Evolutionary conservation across 2,888 invertebrate species (phyloP).

Genomic region (Melipona beecheii): DNA sequence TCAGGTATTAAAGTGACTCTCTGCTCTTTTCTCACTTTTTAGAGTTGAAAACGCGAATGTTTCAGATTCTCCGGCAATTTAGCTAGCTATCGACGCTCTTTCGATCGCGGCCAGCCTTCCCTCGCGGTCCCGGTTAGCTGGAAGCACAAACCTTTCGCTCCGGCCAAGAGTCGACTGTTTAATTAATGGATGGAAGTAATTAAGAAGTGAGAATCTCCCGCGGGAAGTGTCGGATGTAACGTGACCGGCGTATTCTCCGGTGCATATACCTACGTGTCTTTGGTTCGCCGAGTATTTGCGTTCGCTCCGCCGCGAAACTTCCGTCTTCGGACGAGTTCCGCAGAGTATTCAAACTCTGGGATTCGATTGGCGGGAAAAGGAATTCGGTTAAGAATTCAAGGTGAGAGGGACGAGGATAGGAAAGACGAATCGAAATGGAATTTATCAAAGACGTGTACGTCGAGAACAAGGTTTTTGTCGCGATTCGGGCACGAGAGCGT

Average conservation of each 20-base stretch:
- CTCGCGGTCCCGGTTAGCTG: not conserved
- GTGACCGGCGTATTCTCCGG: slow-evolving; percentile 9
- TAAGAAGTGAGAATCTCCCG: slow-evolving; percentile 58
- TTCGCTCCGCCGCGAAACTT: slow-evolving; percentile 12
- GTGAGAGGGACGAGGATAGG: not conserved
- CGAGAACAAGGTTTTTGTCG: slow-evolving; percentile 25
- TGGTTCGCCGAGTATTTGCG: slow-evolving; percentile 23
- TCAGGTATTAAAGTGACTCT: not conserved
- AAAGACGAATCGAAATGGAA: slow-evolving; percentile 22
- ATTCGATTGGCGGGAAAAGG: slow-evolving; percentile 10
- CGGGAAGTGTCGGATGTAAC: slow-evolving; percentile 33
- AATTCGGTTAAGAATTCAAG: not conserved
- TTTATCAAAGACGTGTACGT: slow-evolving; percentile 28
- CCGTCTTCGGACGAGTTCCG: not conserved
- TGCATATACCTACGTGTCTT: slow-evolving; percentile 36
- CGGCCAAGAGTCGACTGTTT: slow-evolving; percentile 60
- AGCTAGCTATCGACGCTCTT: slow-evolving; percentile 20
- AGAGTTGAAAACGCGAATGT: not conserved
- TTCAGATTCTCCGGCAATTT: slow-evolving; percentile 11
- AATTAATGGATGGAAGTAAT: slow-evolving; percentile 73
- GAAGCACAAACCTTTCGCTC: not conserved
- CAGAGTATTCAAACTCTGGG: not conserved
- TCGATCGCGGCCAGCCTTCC: not conserved
- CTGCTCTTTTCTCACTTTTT: not conserved
- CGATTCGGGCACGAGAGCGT: not conserved